phyloP scores from a whole-genome alignment of 2,113 vertebrate genomes.

The Nannospalax galili region DNA sequence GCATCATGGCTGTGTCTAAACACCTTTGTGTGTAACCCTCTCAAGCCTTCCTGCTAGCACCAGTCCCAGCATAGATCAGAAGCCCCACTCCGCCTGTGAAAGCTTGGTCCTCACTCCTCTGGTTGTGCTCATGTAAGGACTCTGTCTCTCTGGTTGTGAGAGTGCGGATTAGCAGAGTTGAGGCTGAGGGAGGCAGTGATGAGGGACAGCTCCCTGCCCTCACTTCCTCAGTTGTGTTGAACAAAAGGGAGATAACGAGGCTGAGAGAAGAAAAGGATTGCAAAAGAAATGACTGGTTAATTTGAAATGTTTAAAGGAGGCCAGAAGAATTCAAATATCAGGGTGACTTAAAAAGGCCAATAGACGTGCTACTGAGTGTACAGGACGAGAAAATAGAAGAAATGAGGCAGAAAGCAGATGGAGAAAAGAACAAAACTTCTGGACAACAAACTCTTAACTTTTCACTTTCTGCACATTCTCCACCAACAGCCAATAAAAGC shows the following conservation, averaged over 20 bases:
- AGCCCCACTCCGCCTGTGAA: neutral
- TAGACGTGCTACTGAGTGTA: neutral
- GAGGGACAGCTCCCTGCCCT: neutral
- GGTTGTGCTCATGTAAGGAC: neutral
- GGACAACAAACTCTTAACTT: neutral
- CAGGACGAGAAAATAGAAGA: neutral
- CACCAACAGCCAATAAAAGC: neutral
- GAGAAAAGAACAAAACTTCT: neutral
- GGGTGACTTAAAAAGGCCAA: neutral
- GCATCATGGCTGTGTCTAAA: constrained; percentile 17
- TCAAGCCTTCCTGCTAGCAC: neutral
- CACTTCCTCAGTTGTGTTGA: neutral
- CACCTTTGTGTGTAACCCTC: neutral
- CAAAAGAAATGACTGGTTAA: neutral
- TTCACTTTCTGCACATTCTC: neutral
- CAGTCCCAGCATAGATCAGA: neutral
- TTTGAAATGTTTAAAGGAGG: neutral
- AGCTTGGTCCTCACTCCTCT: neutral
- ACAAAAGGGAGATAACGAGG: neutral
- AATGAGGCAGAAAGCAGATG: neutral
- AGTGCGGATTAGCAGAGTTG: neutral
- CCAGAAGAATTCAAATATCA: neutral
- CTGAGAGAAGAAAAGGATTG: neutral
- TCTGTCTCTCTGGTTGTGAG: neutral
- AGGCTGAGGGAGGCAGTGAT: neutral